Evolutionary conservation across 2,888 invertebrate genomes (phyloP).

Genomic region (Erannis defoliaria): DNA sequence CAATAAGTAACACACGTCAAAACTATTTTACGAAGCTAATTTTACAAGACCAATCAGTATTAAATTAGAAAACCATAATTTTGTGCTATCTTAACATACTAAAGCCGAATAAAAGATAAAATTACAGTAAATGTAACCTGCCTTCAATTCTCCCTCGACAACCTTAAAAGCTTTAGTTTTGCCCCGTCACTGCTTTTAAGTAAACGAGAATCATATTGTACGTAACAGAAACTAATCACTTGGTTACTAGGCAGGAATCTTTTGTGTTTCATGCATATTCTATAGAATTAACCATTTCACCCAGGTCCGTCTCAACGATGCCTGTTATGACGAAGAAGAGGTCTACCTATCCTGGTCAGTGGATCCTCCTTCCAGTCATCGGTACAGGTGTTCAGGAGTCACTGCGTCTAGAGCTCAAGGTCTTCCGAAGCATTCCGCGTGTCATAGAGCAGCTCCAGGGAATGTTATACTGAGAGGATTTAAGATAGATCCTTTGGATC

Average conservation of each 20-base stretch:
- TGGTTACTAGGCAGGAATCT: conserved; percentile 12
- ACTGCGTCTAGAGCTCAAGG: conserved; percentile 72
- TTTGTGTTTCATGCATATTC: neutral
- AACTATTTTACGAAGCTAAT: too few species aligned
- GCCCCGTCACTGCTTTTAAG: conserved; percentile 27
- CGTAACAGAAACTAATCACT: conserved; percentile 9
- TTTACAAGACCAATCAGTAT: too few species aligned
- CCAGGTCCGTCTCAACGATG: conserved; percentile 73
- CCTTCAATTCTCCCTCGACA: too few species aligned
- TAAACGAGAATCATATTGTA: conserved; percentile 15
- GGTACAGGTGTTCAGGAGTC: conserved; percentile 77
- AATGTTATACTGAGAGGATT: conserved; percentile 74
- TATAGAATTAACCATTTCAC: conserved; percentile 7
- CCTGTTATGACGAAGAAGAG: conserved; percentile 77
- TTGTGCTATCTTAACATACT: too few species aligned
- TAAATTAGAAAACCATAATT: too few species aligned
- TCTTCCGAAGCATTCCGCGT: conserved; percentile 75
- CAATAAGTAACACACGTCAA: too few species aligned
- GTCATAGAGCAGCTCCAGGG: conserved; percentile 73
- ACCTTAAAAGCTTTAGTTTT: conserved; percentile 11
- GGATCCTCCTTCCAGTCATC: conserved; percentile 68
- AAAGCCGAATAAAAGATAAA: neutral
- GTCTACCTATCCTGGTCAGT: conserved; percentile 76
- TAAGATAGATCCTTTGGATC: conserved; percentile 73
- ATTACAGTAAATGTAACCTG: neutral